Conservation (phyloP, 1,140 invertebrate species). For the Neodiprion lecontei region DNA sequence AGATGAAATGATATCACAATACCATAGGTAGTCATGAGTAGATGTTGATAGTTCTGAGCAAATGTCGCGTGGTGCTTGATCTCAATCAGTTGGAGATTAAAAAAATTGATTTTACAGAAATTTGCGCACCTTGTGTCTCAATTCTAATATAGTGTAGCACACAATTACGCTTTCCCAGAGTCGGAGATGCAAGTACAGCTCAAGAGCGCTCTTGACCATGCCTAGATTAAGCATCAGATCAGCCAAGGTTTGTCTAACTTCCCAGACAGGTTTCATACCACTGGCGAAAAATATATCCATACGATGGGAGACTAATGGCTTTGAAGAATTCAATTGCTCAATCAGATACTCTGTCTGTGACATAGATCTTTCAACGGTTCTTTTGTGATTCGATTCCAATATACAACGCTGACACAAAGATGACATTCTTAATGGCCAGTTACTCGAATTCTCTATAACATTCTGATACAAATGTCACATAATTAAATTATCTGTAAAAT, state of each 20-base stretch:
- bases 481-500: constrained; percentile 14
- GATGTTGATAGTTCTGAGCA: background rate
- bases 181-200: constrained; percentile 80
- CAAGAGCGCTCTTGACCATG: constrained; percentile 83
- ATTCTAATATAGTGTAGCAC: constrained; percentile 85
- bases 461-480: constrained; percentile 35
- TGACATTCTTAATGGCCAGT: constrained; percentile 74
- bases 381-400: constrained; percentile 76
- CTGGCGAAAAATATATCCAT: constrained; percentile 69
- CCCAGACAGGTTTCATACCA: constrained; percentile 76
- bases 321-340: constrained; percentile 61
- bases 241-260: constrained; percentile 77
- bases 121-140: constrained; percentile 78
- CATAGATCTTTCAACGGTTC: constrained; percentile 86
- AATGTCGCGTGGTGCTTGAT: background rate
- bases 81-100: background rate
- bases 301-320: constrained; percentile 57
- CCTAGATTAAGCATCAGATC: constrained; percentile 82
- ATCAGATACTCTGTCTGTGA: constrained; percentile 84
- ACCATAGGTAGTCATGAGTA: constrained; percentile 7
- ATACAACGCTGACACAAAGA: constrained; percentile 76
- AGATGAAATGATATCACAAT: constrained; percentile 24
- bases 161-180: constrained; percentile 94
- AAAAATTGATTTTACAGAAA: background rate
- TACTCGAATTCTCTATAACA: constrained; percentile 59